Conservation (phyloP, 1,140 invertebrate species). For the Agrilus planipennis region DNA sequence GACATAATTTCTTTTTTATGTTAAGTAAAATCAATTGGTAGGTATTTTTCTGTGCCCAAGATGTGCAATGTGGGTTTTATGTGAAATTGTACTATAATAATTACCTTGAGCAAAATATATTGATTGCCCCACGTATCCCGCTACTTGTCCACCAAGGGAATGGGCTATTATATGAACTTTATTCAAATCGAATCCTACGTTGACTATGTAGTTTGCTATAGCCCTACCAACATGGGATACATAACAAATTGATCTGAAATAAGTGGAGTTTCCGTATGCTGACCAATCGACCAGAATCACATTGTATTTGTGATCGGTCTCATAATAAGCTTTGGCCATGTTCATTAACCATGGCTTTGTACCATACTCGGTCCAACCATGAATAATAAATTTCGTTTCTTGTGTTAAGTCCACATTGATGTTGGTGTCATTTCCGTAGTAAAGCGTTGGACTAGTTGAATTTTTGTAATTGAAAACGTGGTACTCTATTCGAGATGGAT, state of each 20-base stretch:
- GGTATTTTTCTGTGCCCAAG: too few species aligned
- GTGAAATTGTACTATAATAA: too few species aligned
- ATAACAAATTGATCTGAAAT: slow-evolving; percentile 7
- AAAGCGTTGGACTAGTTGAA: too few species aligned
- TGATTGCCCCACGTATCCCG: slow-evolving; percentile 1
- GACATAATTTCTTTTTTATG: background rate
- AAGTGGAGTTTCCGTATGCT: slow-evolving; percentile 35
- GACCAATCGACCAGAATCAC: slow-evolving; percentile 54
- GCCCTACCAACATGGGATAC: slow-evolving; percentile 26
- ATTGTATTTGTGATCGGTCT: slow-evolving; percentile 43
- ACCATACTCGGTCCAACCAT: slow-evolving; percentile 39
- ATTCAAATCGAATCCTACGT: slow-evolving; percentile 19
- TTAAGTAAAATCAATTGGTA: too few species aligned
- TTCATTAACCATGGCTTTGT: slow-evolving; percentile 25
- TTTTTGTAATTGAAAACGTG: too few species aligned
- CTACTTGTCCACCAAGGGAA: slow-evolving; percentile 61
- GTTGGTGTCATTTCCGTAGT: too few species aligned
- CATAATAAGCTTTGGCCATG: slow-evolving; percentile 38
- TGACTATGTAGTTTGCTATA: slow-evolving; percentile 26
- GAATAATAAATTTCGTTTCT: slow-evolving; percentile 37
- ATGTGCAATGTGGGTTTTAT: too few species aligned
- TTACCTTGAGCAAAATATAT: too few species aligned
- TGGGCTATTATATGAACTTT: slow-evolving; percentile 69
- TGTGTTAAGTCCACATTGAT: too few species aligned
- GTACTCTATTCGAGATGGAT: too few species aligned